Percentiles rank a stretch among this genome's conserved stretches.
Conservation (phyloP, 1,140 invertebrate genomes). For the Plutomurus gul region DNA sequence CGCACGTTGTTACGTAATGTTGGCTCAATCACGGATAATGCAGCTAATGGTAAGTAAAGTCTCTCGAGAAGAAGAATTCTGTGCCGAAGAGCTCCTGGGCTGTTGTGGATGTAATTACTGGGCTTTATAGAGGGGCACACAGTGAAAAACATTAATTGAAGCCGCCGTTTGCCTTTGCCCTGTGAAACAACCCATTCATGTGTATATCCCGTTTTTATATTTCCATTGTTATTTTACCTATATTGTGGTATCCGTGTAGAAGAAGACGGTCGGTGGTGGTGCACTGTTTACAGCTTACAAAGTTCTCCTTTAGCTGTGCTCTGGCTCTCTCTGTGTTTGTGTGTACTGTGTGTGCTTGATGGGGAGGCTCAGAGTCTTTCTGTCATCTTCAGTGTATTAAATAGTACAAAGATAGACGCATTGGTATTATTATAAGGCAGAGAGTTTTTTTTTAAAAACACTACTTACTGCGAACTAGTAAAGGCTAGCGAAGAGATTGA, state of each 20-base stretch:
- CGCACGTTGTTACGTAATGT: neutral
- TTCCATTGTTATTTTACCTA: constrained; percentile 11
- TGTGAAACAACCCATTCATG: constrained; percentile 24
- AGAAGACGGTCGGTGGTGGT: no score
- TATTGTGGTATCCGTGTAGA: no score
- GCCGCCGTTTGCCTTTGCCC: constrained; percentile 25
- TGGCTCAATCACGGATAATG: neutral
- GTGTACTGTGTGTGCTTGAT: no score
- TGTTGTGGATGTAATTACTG: constrained; percentile 11
- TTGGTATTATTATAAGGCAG: no score
- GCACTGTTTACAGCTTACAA: neutral
- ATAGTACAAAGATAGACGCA: no score
- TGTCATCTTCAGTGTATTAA: no score
- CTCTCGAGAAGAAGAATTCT: neutral
- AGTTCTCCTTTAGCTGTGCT: no score
- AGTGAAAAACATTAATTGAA: constrained; percentile 19
- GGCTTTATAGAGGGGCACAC: neutral
- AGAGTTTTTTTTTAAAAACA: no score
- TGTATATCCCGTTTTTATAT: constrained; percentile 28
- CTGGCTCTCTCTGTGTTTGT: no score
- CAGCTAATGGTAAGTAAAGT: neutral
- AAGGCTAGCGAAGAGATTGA: no score
- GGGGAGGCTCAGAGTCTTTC: no score
- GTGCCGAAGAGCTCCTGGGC: constrained; percentile 13
- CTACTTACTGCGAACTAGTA: no score